Conservation (phyloP, 1,140 invertebrate species). For the Drosophila elegans region DNA sequence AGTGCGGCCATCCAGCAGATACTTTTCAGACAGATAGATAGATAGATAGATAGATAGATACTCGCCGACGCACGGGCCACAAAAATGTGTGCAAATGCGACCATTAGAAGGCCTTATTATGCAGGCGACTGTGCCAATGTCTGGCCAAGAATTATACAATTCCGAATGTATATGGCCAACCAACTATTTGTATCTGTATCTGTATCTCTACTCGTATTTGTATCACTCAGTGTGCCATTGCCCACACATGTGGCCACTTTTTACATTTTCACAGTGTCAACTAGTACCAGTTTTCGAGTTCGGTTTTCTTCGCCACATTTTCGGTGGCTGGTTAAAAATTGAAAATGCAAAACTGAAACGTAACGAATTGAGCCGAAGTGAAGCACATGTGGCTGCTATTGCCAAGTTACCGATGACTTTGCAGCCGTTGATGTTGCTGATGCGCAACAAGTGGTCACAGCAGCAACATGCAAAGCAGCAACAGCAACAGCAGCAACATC, state of each 20-base stretch:
- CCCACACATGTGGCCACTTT: conserved; percentile 57
- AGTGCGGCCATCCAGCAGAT: conserved; percentile 1
- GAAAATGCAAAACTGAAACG: conserved; percentile 28
- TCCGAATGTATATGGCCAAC: conserved; percentile 19
- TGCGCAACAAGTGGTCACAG: conserved; percentile 27
- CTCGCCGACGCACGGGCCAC: background rate
- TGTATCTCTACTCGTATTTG: conserved; percentile 1
- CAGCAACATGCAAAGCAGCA: conserved; percentile 14
- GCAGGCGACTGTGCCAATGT: conserved; percentile 63
- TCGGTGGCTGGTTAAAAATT: background rate
- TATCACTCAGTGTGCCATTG: conserved; percentile 21
- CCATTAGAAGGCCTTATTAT: conserved; percentile 63
- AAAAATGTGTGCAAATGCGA: conserved; percentile 7
- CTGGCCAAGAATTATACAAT: conserved; percentile 66
- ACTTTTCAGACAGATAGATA: background rate
- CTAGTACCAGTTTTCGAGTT: conserved; percentile 48
- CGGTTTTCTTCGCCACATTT: conserved; percentile 5
- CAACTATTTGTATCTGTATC: conserved; percentile 17
- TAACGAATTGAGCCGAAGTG: conserved; percentile 1
- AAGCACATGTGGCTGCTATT: background rate
- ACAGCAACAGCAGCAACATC: background rate
- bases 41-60: background rate
- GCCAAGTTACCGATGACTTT: background rate
- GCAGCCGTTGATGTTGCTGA: conserved; percentile 7
- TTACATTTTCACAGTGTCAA: conserved; percentile 34